A percentile compares a stretch with the other conserved stretches of the same genome.
phyloP scores from a whole-genome alignment of 2,113 vertebrate genomes.

The Cynocephalus volans region DNA sequence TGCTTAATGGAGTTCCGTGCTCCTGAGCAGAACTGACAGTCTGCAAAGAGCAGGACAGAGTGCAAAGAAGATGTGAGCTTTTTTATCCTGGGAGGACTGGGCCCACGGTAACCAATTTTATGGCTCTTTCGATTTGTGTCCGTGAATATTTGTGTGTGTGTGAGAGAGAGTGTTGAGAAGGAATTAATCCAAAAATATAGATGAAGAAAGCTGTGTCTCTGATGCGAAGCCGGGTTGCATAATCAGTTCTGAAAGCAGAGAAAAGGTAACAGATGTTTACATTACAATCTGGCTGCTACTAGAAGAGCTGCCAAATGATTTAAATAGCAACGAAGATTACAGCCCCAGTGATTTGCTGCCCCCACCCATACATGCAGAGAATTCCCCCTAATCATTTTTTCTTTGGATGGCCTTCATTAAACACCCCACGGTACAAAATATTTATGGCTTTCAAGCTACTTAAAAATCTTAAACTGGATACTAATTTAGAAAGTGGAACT shows the following conservation, averaged over 20 bases:
- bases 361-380: background rate
- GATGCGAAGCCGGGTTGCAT: conserved; percentile 39
- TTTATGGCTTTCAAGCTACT: background rate
- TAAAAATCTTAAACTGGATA: conserved; percentile 49
- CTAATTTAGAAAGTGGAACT: background rate
- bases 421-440: background rate
- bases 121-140: conserved; percentile 62
- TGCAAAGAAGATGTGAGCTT: background rate
- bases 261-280: conserved; percentile 80
- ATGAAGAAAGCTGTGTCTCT: conserved; percentile 65
- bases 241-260: conserved; percentile 77
- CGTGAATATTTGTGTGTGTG: background rate
- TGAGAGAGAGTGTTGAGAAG: background rate
- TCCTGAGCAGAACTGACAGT: background rate
- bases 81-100: conserved; percentile 33
- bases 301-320: conserved; percentile 69
- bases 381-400: background rate
- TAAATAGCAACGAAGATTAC: conserved; percentile 16
- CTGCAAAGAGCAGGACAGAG: conserved; percentile 28
- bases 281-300: conserved; percentile 65
- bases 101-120: conserved; percentile 66
- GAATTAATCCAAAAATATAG: conserved; percentile 73
- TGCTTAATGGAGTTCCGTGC: background rate
- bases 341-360: background rate
- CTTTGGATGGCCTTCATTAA: background rate